Conservation (phyloP, 2,888 invertebrate genomes). For the Pristionchus arcanus region DNA sequence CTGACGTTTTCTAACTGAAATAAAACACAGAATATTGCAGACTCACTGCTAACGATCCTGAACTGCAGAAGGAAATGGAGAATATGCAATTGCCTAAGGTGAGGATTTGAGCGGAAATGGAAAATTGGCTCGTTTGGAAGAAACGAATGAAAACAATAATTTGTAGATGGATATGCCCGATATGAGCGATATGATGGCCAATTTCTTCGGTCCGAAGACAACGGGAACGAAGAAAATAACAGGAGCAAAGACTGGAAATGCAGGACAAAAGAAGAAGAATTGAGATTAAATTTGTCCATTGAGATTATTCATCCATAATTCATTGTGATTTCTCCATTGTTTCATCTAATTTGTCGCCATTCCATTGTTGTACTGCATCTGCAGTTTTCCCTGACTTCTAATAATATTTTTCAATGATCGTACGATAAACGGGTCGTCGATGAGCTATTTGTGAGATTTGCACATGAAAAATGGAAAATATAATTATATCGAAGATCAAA, state of each 20-base stretch:
- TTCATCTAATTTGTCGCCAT: not conserved
- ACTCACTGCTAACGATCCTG: slow-evolving; percentile 89
- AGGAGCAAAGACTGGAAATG: slow-evolving; percentile 1
- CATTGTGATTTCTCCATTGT: not conserved
- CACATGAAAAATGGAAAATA: not conserved
- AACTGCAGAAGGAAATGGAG: slow-evolving; percentile 87
- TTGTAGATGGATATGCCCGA: slow-evolving; percentile 87
- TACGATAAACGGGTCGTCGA: slow-evolving; percentile 36
- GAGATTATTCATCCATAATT: not conserved
- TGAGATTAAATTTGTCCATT: not conserved
- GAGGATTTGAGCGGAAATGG: not conserved
- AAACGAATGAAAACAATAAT: not conserved
- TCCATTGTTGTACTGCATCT: slow-evolving; percentile 10
- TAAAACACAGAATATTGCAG: slow-evolving; percentile 82
- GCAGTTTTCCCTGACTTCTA: not conserved
- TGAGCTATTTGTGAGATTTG: not conserved
- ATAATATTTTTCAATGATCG: slow-evolving; percentile 9
- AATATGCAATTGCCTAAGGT: slow-evolving; percentile 75
- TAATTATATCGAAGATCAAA: not conserved
- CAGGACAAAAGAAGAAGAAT: slow-evolving; percentile 16
- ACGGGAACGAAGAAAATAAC: slow-evolving; percentile 66
- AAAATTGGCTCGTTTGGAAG: not conserved
- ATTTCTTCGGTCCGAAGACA: slow-evolving; percentile 85
- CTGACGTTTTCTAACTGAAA: not conserved
- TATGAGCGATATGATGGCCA: slow-evolving; percentile 94